Base-by-base conservation (phyloP, 2,888 invertebrate species). In the Erannis defoliaria region DNA sequence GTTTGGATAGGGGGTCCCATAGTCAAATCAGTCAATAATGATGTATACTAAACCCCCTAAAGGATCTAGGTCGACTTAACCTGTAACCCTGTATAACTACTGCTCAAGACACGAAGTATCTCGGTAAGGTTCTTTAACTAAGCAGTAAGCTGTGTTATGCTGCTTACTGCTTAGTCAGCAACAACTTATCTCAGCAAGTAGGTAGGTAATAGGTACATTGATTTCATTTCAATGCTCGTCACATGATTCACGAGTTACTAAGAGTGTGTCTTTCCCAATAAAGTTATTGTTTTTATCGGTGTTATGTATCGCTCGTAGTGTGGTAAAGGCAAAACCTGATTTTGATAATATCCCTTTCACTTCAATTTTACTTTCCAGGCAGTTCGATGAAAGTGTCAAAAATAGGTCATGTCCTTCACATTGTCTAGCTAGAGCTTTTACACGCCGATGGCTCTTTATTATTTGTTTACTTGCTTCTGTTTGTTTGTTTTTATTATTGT, bases 341-440 rank as follows among this genome's bases (percentile, higher is more conserved):
- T 68, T 51, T 50, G 51, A 31, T 49, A 49, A 59, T 62, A 59
- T 68, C 62, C 67, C 70, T 71, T 71, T 71, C 68, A 67, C 68
- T 68, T 57, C 50, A 49, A 48, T 49, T 64, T 66, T 59, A 64
- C 68, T 67, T 65, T 68, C 64, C 62, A 58, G 62, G 46, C 45
- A 40, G 51, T 62, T 59, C 23, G 57, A 33, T 33, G 48, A 46
- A 59, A 48, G 48, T 54, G 45, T 8, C 16, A 31, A 45, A 58
- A 53, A 53, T 42, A 48, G 59, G 26, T n/a, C 21, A 45, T 18
- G 4, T 51, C 38, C 38, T 38, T 37, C 21, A 10, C 45, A 5
- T 29, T 19, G 16, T n/a, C n/a, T n/a, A n/a, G 16, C n/a, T 1
- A 18, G 21, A 14, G 35, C 31, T 31, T 33, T 35, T 14, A 31